Conservation (phyloP, 2,113 vertebrate genomes). For the Channa maculata region DNA sequence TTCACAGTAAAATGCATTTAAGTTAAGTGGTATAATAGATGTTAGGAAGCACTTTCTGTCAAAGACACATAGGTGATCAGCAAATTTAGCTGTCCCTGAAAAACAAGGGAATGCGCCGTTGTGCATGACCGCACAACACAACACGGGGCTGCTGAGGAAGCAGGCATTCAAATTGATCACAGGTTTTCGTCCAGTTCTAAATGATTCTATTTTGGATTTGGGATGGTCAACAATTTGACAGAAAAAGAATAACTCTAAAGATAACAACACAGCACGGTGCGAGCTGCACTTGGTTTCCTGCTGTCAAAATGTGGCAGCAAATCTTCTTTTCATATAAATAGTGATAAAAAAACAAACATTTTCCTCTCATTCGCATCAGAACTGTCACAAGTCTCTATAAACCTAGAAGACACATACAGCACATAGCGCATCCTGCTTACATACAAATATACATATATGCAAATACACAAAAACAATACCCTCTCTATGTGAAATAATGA, state of each 20-base stretch:
- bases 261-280: slow-evolving; percentile 44
- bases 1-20: slow-evolving; percentile 65
- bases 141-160: slow-evolving; percentile 26
- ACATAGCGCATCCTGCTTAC: slow-evolving; percentile 73
- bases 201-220: slow-evolving; percentile 30
- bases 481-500: slow-evolving; percentile 73
- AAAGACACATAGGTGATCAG: slow-evolving; percentile 77
- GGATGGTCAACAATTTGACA: slow-evolving; percentile 65
- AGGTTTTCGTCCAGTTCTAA: slow-evolving; percentile 28
- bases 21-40: slow-evolving; percentile 21
- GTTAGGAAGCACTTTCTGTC: slow-evolving; percentile 72
- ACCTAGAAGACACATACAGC: slow-evolving; percentile 72
- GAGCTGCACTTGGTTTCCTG: slow-evolving; percentile 55
- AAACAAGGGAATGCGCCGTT: slow-evolving; percentile 45
- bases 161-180: slow-evolving; percentile 26
- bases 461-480: slow-evolving; percentile 76
- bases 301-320: slow-evolving; percentile 63
- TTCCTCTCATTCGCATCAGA: slow-evolving; percentile 71
- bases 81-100: slow-evolving; percentile 61
- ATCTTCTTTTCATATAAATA: slow-evolving; percentile 84
- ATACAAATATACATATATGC: slow-evolving; percentile 83
- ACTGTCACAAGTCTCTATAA: slow-evolving; percentile 77
- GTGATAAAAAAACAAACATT: slow-evolving; percentile 77
- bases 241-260: slow-evolving; percentile 46
- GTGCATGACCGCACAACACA: slow-evolving; percentile 14